Evolutionary conservation across 1,140 invertebrate genomes (phyloP).

Genomic region (Mamestra configurata): DNA sequence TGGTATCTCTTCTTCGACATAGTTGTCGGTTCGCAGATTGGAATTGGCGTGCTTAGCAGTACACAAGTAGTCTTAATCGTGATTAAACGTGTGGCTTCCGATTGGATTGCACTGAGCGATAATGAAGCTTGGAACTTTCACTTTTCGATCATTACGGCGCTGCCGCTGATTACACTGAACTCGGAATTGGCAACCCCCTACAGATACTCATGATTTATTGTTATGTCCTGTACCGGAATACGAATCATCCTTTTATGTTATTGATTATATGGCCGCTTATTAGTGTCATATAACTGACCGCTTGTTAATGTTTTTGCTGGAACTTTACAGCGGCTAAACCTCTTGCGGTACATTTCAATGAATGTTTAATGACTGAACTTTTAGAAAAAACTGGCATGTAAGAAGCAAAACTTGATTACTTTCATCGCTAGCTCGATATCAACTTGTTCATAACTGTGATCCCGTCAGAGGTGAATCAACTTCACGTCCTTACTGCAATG

Average conservation of each 20-base stretch:
- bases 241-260: constrained; percentile 47
- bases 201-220: constrained; percentile 66
- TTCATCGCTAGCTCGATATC: constrained; percentile 16
- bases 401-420: background rate
- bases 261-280: constrained; percentile 49
- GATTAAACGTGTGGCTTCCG: constrained; percentile 77
- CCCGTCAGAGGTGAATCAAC: constrained; percentile 62
- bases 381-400: background rate
- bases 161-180: constrained; percentile 63
- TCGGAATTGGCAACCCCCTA: constrained; percentile 69
- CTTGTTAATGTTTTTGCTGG: constrained; percentile 33
- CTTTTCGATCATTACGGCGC: constrained; percentile 82
- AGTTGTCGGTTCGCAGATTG: constrained; percentile 43
- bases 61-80: constrained; percentile 71
- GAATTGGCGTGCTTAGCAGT: constrained; percentile 33
- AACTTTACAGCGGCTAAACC: background rate
- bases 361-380: background rate
- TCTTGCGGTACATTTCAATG: background rate
- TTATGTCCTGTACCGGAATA: constrained; percentile 14
- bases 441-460: constrained; percentile 35
- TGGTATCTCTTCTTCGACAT: constrained; percentile 24
- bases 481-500: constrained; percentile 72
- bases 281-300: constrained; percentile 39
- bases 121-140: constrained; percentile 79
- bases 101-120: constrained; percentile 72